Base-by-base conservation (phyloP, 2,113 vertebrate species). In the Gobio gobio region DNA sequence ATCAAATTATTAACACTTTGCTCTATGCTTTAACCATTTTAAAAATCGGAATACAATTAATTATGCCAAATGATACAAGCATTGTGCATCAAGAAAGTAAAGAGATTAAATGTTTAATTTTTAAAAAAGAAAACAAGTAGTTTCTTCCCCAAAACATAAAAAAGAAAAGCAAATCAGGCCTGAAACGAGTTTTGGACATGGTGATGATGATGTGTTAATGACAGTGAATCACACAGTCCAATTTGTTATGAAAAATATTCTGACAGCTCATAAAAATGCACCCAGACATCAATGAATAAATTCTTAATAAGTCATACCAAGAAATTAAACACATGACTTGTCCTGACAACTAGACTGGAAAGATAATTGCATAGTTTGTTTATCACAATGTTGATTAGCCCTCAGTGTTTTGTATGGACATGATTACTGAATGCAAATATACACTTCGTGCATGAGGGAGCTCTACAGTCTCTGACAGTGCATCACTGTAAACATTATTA, bases 331-430 rank as follows among this genome's bases (percentile, higher is more conserved):
- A 84, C 75, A 76, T 86, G 70, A 74, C 81, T 80, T 73, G 68
- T 61, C 40, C 70, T 74, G 86, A 68, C 78, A 84, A 83, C 54
- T 84, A 86, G 85, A 84, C 84, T 84, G 78, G 84, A 87, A 89
- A 89, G 86, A 89, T 89, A 88, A 89, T 86, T 86, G 78, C 78
- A 33, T 84, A 79, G 29, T 88, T 86, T 88, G 86, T 86, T 86
- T 80, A 82, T 86, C 36, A 9, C 81, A 86, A 82, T 83, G 86
- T 86, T 88, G 86, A 89, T 89, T 86, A 88, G 88, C 63, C 82
- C 72, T 84, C 84, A 87, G 77, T 78, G n/a, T 51, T 51, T 54
- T 85, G 73, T 83, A 74, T 66, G 64, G 68, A 36, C 54, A 68
- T 74, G 82, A 74, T 84, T 86, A 78, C 72, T 84, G 40, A 83